These are phyloP conservation scores for Stylophora pistillata DNA, from an alignment of 64 coral and sea anemone species.

Conservation along the genomic window DNA sequence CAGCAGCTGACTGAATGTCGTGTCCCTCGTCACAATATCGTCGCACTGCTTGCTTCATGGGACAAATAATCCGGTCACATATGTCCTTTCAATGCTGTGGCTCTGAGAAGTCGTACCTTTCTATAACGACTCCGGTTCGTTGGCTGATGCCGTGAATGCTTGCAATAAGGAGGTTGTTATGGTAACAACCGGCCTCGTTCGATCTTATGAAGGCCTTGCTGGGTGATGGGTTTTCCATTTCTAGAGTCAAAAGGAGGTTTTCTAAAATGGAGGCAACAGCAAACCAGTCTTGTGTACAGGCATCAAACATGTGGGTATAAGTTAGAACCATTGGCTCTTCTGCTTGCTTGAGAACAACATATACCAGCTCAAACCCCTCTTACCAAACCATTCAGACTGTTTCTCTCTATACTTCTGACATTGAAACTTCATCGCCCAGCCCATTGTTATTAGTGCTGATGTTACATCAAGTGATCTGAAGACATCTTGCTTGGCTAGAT, in stretches of 20 bases:
- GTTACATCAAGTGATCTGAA: no score
- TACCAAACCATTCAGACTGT: constrained; percentile 49
- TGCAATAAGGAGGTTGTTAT: constrained; percentile 23
- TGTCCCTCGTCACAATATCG: constrained; percentile 41
- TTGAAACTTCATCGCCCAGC: no score
- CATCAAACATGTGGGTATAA: constrained; percentile 49
- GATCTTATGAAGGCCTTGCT: no score
- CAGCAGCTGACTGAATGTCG: constrained; percentile 38
- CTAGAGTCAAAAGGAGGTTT: constrained; percentile 12
- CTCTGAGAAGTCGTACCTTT: not conserved
- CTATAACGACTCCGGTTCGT: no score
- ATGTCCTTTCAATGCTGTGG: constrained; percentile 32
- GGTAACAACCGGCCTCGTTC: constrained; percentile 15
- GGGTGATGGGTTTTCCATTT: not conserved
- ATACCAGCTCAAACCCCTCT: constrained; percentile 59
- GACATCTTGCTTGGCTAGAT: not conserved
- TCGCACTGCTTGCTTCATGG: constrained; percentile 34
- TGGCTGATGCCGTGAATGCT: no score
- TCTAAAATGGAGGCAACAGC: constrained; percentile 46
- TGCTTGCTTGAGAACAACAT: not conserved
- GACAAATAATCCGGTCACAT: constrained; percentile 52
- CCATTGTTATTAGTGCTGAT: no score
- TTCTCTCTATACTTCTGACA: not conserved
- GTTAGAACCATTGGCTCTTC: constrained; percentile 14
- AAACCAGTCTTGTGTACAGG: constrained; percentile 63